Conservation (phyloP, 2,113 vertebrate species). For the Labrus mixtus region DNA sequence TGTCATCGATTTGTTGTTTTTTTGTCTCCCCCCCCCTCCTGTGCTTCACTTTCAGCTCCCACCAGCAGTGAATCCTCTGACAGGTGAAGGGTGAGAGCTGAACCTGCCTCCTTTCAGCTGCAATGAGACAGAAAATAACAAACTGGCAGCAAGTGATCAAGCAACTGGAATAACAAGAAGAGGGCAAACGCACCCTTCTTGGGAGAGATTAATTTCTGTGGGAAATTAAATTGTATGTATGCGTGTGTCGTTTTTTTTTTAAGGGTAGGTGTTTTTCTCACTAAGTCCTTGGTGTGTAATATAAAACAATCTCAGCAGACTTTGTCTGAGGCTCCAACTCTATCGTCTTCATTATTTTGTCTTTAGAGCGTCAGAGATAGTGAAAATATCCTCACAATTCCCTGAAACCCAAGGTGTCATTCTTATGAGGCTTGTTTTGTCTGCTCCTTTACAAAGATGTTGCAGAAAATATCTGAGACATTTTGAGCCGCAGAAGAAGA, state of each 20-base stretch:
- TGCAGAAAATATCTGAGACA: too few relatives aligned
- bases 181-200: slow-evolving; percentile 11
- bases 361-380: background rate
- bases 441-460: background rate
- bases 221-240: background rate
- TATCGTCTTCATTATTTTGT: background rate
- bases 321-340: background rate
- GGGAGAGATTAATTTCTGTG: slow-evolving; percentile 14
- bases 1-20: slow-evolving; percentile 46
- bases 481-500: too few relatives aligned
- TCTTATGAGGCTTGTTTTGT: slow-evolving; percentile 6
- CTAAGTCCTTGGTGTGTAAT: slow-evolving; percentile 2
- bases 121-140: slow-evolving; percentile 74
- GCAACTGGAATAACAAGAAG: slow-evolving; percentile 75
- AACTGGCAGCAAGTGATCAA: slow-evolving; percentile 44
- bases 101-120: slow-evolving; percentile 82
- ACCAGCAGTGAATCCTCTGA: slow-evolving; percentile 71
- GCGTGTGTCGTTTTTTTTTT: background rate
- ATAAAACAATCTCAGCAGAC: background rate
- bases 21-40: background rate
- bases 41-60: background rate
- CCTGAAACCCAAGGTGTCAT: background rate
- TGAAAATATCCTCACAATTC: background rate
- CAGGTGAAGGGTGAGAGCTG: slow-evolving; percentile 85
- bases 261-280: background rate